Evolutionary conservation across 2,888 invertebrate species (phyloP).

Genomic region (Bombylius major): DNA sequence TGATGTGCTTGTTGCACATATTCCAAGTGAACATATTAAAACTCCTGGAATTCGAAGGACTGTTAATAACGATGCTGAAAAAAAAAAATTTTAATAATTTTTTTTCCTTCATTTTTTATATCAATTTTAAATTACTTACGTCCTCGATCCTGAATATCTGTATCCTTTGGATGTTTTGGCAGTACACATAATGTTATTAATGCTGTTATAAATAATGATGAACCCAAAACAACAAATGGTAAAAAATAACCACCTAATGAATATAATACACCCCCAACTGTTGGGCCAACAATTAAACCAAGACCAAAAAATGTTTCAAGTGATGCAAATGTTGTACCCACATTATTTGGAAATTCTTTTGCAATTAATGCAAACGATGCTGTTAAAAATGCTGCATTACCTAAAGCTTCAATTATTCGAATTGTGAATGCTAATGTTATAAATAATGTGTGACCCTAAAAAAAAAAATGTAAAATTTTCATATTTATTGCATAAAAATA

Average conservation of each 20-base stretch:
- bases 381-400: constrained; percentile 74
- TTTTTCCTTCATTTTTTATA: neutral
- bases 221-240: constrained; percentile 71
- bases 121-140: constrained; percentile 38
- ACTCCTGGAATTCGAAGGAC: constrained; percentile 64
- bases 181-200: constrained; percentile 60
- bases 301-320: constrained; percentile 79
- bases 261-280: constrained; percentile 76
- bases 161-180: constrained; percentile 47
- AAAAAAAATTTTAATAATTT: neutral
- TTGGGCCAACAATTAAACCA: constrained; percentile 81
- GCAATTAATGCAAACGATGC: constrained; percentile 81
- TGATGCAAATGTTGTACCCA: constrained; percentile 74
- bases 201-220: constrained; percentile 59
- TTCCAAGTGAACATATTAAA: constrained; percentile 53
- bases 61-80: constrained; percentile 48
- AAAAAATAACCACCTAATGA: constrained; percentile 63
- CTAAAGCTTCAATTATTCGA: constrained; percentile 70
- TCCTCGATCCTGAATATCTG: constrained; percentile 43
- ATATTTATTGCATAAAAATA: neutral
- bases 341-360: constrained; percentile 73
- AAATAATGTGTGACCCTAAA: constrained; percentile 53
- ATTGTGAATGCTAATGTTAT: constrained; percentile 66
- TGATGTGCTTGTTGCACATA: constrained; percentile 65
- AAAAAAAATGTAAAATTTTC: neutral